Evolutionary conservation across 2,113 vertebrate species (phyloP).

Genomic region (Columba janthina): DNA sequence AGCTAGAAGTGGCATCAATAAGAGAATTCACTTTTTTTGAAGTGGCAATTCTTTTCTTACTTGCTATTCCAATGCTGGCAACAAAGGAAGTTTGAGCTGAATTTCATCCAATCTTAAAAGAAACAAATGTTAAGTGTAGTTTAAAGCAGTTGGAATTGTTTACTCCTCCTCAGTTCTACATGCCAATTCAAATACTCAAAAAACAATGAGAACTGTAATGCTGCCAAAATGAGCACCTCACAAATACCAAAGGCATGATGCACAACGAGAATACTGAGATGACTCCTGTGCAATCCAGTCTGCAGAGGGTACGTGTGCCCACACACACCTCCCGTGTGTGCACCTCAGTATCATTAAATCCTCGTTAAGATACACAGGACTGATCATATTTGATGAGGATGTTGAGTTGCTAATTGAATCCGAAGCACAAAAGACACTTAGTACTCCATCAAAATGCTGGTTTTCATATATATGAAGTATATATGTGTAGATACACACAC

Average conservation of each 20-base stretch:
- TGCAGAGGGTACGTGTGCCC: rapidly evolving
- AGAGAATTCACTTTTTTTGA: not conserved
- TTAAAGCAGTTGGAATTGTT: conserved; percentile 36
- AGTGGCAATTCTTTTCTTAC: not conserved
- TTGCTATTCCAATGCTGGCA: conserved; percentile 5
- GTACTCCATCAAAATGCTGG: not conserved
- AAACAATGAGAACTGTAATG: not conserved
- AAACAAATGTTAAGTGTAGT: not conserved
- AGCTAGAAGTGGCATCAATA: not conserved
- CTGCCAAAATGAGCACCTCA: not conserved
- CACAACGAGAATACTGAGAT: not conserved
- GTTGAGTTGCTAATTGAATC: not conserved
- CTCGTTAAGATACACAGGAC: not conserved
- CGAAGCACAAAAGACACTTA: not conserved
- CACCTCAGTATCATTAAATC: not conserved
- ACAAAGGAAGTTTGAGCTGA: conserved; percentile 27
- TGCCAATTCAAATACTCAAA: conserved; percentile 18
- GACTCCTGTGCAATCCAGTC: rapidly evolving
- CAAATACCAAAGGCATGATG: not conserved
- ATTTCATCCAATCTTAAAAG: conserved; percentile 25
- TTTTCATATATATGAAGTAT: not conserved
- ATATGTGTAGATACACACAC: not conserved
- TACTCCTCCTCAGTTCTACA: not conserved
- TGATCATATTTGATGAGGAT: not conserved
- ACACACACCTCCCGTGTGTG: not conserved